These are phyloP conservation scores for Loris lydekkerianus DNA, from an alignment of 2,797 vertebrate species.

Conservation along the genomic window DNA sequence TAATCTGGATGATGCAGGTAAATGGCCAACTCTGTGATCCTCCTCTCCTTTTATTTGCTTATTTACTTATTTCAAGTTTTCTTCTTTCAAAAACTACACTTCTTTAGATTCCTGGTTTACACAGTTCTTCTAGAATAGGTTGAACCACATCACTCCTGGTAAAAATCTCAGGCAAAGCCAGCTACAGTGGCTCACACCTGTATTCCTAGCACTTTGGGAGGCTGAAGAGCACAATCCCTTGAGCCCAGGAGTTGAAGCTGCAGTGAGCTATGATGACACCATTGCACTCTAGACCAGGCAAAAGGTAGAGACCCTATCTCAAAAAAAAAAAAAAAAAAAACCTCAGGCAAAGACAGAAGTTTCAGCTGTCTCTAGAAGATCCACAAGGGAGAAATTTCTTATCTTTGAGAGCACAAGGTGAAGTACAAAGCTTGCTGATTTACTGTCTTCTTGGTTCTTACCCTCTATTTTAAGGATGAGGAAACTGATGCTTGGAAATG, in stretches of 20 bases:
- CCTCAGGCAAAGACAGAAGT: neutral
- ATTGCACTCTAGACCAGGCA: neutral
- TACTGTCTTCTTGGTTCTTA: neutral
- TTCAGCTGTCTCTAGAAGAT: neutral
- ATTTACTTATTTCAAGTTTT: slow-evolving; percentile 15
- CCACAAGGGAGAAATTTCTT: neutral
- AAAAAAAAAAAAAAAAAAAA: neutral
- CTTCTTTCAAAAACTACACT: slow-evolving; percentile 16
- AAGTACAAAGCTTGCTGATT: neutral
- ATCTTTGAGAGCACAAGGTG: neutral
- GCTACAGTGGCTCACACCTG: neutral
- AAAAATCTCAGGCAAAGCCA: neutral
- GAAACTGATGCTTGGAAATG: slow-evolving; percentile 7
- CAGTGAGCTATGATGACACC: neutral
- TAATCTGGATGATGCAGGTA: slow-evolving; percentile 58
- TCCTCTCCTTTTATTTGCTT: neutral
- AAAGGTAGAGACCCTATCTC: neutral
- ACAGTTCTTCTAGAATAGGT: slow-evolving; percentile 24
- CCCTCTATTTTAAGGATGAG: slow-evolving; percentile 42
- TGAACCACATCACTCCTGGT: neutral
- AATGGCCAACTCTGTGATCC: neutral
- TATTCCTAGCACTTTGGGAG: neutral
- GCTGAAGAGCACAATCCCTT: neutral
- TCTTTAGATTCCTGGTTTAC: slow-evolving; percentile 9
- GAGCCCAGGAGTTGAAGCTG: neutral